Conservation (phyloP, 1,140 invertebrate genomes). For the Sitophilus oryzae region DNA sequence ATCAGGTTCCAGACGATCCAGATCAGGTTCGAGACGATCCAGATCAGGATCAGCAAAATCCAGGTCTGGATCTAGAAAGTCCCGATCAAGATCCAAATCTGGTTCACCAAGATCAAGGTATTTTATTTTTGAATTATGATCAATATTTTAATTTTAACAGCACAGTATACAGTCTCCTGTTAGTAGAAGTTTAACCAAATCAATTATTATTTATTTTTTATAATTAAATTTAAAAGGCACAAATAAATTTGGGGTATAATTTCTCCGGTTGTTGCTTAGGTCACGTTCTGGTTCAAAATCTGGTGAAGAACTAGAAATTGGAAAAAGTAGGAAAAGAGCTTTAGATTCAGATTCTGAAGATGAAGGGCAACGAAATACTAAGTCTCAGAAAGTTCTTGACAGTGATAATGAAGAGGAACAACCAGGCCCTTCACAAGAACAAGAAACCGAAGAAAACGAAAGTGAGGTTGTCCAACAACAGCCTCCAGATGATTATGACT, state of each 20-base stretch:
- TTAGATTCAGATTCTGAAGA: slow-evolving; percentile 54
- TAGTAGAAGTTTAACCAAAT: too few relatives aligned
- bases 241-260: slow-evolving; percentile 4
- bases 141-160: too few relatives aligned
- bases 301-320: neutral
- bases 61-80: slow-evolving; percentile 30
- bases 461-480: slow-evolving; percentile 30
- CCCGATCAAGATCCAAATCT: slow-evolving; percentile 31
- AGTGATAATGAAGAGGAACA: slow-evolving; percentile 49
- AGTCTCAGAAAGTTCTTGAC: slow-evolving; percentile 45
- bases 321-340: slow-evolving; percentile 39
- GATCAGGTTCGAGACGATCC: slow-evolving; percentile 38
- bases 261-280: slow-evolving; percentile 13
- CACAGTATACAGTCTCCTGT: too few relatives aligned
- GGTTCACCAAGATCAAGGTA: slow-evolving; percentile 36
- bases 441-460: slow-evolving; percentile 37
- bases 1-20: slow-evolving; percentile 34
- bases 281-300: slow-evolving; percentile 28
- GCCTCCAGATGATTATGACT: slow-evolving; percentile 43
- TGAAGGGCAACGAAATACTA: slow-evolving; percentile 43
- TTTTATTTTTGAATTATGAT: too few relatives aligned
- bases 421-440: slow-evolving; percentile 42
- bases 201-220: too few relatives aligned
- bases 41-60: slow-evolving; percentile 33
- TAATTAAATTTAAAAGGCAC: too few relatives aligned